phyloP scores from a whole-genome alignment of 2,797 vertebrate genomes.

The Catamblyrhynchus diadema region DNA sequence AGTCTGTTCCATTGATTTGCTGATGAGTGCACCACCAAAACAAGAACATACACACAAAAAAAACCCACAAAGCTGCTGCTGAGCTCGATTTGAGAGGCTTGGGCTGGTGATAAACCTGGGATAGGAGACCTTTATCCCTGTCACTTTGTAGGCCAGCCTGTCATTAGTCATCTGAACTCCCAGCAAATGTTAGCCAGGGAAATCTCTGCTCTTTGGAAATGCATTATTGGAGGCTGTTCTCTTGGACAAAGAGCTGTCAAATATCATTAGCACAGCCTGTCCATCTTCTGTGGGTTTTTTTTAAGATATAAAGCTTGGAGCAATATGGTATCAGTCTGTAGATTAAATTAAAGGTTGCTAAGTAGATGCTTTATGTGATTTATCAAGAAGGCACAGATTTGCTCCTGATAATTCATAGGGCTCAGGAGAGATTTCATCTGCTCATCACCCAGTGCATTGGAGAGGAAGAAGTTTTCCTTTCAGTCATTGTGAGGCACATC shows the following conservation, averaged over 20 bases:
- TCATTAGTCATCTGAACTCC: neutral
- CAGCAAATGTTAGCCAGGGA: neutral
- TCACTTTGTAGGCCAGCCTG: neutral
- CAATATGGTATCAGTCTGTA: neutral
- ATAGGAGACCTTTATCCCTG: neutral
- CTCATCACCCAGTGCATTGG: neutral
- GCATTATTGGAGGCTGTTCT: neutral
- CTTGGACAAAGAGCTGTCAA: slow-evolving; percentile 12
- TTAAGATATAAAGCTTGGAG: neutral
- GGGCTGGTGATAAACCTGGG: neutral
- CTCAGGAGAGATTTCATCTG: neutral
- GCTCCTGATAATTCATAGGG: neutral
- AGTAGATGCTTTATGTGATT: neutral
- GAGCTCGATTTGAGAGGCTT: neutral
- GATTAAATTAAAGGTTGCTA: neutral
- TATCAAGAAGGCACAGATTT: neutral
- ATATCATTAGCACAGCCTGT: neutral
- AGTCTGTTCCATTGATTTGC: neutral
- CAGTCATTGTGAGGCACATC: neutral
- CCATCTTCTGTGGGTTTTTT: neutral
- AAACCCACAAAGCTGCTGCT: neutral
- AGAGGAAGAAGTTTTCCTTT: neutral
- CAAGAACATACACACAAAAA: neutral
- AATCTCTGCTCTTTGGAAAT: neutral
- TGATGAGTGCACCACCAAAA: neutral